phyloP scores from a whole-genome alignment of 2,113 vertebrate genomes.

The Percina caprodes region DNA sequence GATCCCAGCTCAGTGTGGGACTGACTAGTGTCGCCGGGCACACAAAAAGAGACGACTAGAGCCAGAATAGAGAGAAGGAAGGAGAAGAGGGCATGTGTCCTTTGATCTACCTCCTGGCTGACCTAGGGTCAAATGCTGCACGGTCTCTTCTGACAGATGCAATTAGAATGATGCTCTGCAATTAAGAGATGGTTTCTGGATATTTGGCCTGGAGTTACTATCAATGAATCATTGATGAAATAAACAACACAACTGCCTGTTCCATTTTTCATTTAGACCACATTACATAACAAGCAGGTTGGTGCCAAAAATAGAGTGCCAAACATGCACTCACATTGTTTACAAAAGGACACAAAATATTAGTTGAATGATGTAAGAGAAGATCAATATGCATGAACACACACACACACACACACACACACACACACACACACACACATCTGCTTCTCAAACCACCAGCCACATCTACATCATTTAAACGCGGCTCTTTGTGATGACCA shows the following conservation, averaged over 20 bases:
- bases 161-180: constrained; percentile 37
- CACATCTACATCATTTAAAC: constrained; percentile 64
- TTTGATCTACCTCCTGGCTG: constrained; percentile 69
- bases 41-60: constrained; percentile 53
- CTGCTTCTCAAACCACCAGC: constrained; percentile 20
- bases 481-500: constrained; percentile 49
- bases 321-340: constrained; percentile 25
- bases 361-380: constrained; percentile 10
- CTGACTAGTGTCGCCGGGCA: constrained; percentile 70
- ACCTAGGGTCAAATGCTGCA: constrained; percentile 62
- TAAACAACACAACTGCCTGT: constrained; percentile 14
- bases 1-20: constrained; percentile 68
- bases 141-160: constrained; percentile 44
- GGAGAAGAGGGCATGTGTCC: constrained; percentile 38
- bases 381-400: constrained; percentile 31
- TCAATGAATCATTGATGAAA: constrained; percentile 38
- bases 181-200: constrained; percentile 48
- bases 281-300: constrained; percentile 35
- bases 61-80: constrained; percentile 31
- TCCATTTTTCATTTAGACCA: constrained; percentile 25
- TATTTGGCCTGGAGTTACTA: constrained; percentile 37
- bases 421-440: constrained; percentile 1
- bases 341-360: constrained; percentile 44
- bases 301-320: constrained; percentile 16
- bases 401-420: background rate